These are phyloP conservation scores for Hozukius guyotensis DNA, from an alignment of 2,797 vertebrate species.

Conservation along the genomic window DNA sequence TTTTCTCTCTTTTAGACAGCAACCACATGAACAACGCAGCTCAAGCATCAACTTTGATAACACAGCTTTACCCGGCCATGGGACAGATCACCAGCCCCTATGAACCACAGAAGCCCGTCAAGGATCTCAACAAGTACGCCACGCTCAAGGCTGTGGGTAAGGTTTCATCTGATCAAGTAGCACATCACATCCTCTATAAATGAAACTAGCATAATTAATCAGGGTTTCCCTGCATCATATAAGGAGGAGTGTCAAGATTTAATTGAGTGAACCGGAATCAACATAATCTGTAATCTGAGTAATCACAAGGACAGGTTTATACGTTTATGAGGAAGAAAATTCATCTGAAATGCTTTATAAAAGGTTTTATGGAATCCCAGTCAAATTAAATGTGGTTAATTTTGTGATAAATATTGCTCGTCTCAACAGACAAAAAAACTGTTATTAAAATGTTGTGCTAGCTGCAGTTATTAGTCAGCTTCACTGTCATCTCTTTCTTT, in stretches of 20 bases:
- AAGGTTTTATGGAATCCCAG: neutral
- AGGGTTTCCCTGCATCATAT: neutral
- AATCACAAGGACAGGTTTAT: neutral
- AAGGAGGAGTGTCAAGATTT: neutral
- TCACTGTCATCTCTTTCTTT: neutral
- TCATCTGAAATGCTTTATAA: neutral
- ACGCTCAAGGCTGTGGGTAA: slow-evolving; percentile 97
- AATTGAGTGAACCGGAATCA: neutral
- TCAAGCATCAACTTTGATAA: slow-evolving; percentile 89
- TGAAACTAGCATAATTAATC: slow-evolving; percentile 5
- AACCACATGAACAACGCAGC: slow-evolving; percentile 92
- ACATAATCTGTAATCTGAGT: neutral
- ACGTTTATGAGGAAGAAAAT: neutral
- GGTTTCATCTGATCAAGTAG: slow-evolving; percentile 53
- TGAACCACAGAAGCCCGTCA: slow-evolving; percentile 88
- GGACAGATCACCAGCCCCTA: slow-evolving; percentile 92
- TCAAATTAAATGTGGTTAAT: neutral
- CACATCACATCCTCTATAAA: slow-evolving; percentile 3
- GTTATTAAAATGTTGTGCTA: neutral
- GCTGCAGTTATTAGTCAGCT: slow-evolving; percentile 10
- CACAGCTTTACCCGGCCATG: slow-evolving; percentile 90
- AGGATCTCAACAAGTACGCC: slow-evolving; percentile 95
- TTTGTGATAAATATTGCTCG: neutral
- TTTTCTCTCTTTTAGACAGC: slow-evolving; percentile 80
- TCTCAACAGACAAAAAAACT: slow-evolving; percentile 1